Percentiles rank a stretch among this genome's conserved stretches.
Evolutionary conservation across 2,888 invertebrate genomes (phyloP).

Genomic region (Dryobotodes eremita): DNA sequence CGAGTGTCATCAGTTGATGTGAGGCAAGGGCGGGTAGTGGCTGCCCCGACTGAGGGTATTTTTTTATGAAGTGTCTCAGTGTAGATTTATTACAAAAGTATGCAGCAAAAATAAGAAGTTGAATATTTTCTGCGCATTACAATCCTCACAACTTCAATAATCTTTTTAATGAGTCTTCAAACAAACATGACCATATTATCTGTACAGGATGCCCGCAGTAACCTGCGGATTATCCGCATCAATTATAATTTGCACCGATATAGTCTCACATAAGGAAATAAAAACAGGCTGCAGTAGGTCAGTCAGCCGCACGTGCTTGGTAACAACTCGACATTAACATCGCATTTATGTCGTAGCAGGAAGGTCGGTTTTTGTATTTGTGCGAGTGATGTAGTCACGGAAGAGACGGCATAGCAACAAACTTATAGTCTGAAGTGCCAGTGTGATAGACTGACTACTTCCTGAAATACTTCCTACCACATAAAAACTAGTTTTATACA

Average conservation of each 20-base stretch:
- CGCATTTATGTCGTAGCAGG: background rate
- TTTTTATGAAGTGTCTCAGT: background rate
- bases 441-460: slow-evolving; percentile 23
- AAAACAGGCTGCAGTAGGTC: background rate
- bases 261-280: slow-evolving; percentile 32
- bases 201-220: background rate
- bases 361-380: background rate
- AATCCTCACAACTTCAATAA: background rate
- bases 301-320: background rate
- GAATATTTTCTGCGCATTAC: background rate
- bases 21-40: background rate
- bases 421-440: background rate
- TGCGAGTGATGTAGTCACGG: slow-evolving; percentile 4
- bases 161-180: background rate
- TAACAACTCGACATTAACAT: background rate
- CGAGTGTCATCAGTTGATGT: background rate
- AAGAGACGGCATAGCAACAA: slow-evolving; percentile 45
- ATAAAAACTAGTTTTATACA: slow-evolving; percentile 4
- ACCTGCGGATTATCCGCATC: slow-evolving; percentile 1
- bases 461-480: slow-evolving; percentile 51
- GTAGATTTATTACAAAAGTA: background rate
- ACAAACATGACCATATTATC: background rate
- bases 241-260: slow-evolving; percentile 8
- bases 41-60: background rate
- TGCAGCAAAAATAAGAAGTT: background rate